phyloP scores from a whole-genome alignment of 1,140 invertebrate genomes.

The Drosophila nikananu region DNA sequence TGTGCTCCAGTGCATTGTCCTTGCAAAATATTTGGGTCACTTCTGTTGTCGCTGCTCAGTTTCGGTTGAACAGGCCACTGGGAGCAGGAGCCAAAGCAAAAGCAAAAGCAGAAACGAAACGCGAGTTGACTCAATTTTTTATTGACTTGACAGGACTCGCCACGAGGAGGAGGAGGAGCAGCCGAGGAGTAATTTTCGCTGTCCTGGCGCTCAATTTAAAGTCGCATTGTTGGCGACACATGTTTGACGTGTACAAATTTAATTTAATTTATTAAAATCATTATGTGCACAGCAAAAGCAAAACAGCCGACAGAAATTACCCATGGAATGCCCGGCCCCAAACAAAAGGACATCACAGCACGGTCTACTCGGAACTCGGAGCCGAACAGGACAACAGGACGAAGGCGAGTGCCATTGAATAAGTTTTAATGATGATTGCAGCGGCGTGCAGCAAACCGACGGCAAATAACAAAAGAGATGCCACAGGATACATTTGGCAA shows the following conservation, averaged over 20 bases:
- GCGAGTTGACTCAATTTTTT: conserved; percentile 66
- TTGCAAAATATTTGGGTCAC: conserved; percentile 81
- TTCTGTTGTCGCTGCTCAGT: conserved; percentile 78
- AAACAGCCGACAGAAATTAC: conserved; percentile 68
- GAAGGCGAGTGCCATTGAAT: conserved; percentile 67
- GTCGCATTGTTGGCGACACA: conserved; percentile 78
- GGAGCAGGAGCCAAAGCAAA: not conserved
- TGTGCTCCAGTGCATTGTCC: conserved; percentile 79
- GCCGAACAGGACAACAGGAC: conserved; percentile 19
- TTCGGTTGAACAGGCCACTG: conserved; percentile 33
- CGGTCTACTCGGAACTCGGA: not conserved
- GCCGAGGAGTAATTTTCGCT: not conserved
- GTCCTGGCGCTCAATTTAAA: conserved; percentile 67
- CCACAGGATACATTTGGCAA: conserved; percentile 15
- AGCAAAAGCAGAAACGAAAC: conserved; percentile 8
- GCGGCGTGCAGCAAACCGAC: conserved; percentile 71
- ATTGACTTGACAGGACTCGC: conserved; percentile 81
- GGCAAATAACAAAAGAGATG: conserved; percentile 42
- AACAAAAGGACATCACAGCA: conserved; percentile 25
- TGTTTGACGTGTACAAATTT: conserved; percentile 84
- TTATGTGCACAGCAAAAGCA: conserved; percentile 76
- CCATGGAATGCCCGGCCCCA: conserved; percentile 35
- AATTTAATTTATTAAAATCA: conserved; percentile 84
- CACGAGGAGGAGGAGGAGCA: conserved; percentile 30
- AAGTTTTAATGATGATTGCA: conserved; percentile 83